Evolutionary conservation across 2,797 vertebrate species (phyloP).

Genomic region (Gymnoscopelus braueri): DNA sequence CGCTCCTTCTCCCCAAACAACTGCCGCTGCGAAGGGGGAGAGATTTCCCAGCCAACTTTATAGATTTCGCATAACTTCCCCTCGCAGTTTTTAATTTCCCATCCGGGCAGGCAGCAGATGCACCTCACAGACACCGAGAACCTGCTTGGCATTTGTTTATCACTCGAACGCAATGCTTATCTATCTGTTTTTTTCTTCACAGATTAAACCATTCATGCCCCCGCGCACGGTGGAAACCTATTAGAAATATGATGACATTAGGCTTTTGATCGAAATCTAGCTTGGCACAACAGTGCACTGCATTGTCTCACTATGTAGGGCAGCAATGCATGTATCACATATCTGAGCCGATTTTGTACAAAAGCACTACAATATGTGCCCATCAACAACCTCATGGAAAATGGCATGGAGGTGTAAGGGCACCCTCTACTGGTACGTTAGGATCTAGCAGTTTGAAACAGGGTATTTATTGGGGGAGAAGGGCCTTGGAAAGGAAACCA

Average conservation of each 20-base stretch:
- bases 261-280: conserved; percentile 4
- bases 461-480: conserved; percentile 44
- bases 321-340: not conserved
- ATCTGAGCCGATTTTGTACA: conserved; percentile 2
- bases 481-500: conserved; percentile 74
- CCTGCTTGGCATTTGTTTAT: conserved; percentile 68
- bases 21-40: conserved; percentile 81
- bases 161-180: conserved; percentile 57
- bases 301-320: not conserved
- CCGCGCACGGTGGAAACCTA: not conserved
- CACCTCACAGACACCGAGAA: conserved; percentile 70
- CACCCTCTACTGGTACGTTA: conserved; percentile 73
- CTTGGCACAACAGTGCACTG: not conserved
- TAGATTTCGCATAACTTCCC: conserved; percentile 79
- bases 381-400: not conserved
- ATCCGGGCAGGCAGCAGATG: conserved; percentile 76
- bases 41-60: conserved; percentile 82
- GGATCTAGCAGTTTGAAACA: conserved; percentile 40
- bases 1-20: conserved; percentile 85
- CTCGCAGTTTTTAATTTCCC: conserved; percentile 78
- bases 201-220: conserved; percentile 21
- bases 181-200: conserved; percentile 44
- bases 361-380: not conserved
- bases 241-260: conserved; percentile 4
- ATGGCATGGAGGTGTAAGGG: conserved; percentile 1